A percentile compares a stretch with the other conserved stretches of the same genome.
phyloP scores from a whole-genome alignment of 2,888 invertebrate species.

The Spodoptera exigua region DNA sequence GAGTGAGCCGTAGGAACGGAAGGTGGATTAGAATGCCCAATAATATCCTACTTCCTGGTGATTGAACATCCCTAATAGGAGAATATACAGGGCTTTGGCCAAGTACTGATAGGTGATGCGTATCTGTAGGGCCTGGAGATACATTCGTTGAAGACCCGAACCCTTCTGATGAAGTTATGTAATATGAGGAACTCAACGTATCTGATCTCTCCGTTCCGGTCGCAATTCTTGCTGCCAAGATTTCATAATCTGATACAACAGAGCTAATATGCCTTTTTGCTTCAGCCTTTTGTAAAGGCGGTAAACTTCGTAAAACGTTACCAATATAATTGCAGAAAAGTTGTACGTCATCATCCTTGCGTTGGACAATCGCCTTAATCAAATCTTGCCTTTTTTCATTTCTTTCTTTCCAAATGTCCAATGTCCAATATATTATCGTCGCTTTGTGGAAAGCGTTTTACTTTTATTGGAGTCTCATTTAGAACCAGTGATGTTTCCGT shows the following conservation, averaged over 20 bases:
- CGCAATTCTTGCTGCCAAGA: conserved; percentile 13
- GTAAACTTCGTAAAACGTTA: conserved; percentile 10
- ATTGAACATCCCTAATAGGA: conserved; percentile 11
- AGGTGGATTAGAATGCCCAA: no score
- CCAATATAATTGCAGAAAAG: conserved; percentile 8
- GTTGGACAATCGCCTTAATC: conserved; percentile 3
- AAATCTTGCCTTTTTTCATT: conserved; percentile 10
- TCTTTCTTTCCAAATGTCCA: conserved; percentile 3
- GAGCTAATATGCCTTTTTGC: conserved; percentile 9
- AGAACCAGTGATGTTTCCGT: conserved; percentile 13
- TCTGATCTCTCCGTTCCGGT: conserved; percentile 13
- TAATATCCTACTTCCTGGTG: no score
- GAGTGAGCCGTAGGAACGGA: no score
- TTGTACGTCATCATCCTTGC: conserved; percentile 9
- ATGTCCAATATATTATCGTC: no score
- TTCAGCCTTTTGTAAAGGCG: conserved; percentile 9
- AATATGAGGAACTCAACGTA: conserved; percentile 8
- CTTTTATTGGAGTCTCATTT: conserved; percentile 11
- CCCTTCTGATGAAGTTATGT: conserved; percentile 4
- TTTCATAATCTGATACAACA: conserved; percentile 15
- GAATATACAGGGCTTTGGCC: conserved; percentile 11
- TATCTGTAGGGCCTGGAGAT: conserved; percentile 11
- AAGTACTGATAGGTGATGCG: conserved; percentile 6
- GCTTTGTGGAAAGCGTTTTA: conserved; percentile 8
- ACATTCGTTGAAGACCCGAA: conserved; percentile 12